These are phyloP conservation scores for Cebus imitator DNA, from an alignment of 2,113 vertebrate genomes.

Conservation along the genomic window DNA sequence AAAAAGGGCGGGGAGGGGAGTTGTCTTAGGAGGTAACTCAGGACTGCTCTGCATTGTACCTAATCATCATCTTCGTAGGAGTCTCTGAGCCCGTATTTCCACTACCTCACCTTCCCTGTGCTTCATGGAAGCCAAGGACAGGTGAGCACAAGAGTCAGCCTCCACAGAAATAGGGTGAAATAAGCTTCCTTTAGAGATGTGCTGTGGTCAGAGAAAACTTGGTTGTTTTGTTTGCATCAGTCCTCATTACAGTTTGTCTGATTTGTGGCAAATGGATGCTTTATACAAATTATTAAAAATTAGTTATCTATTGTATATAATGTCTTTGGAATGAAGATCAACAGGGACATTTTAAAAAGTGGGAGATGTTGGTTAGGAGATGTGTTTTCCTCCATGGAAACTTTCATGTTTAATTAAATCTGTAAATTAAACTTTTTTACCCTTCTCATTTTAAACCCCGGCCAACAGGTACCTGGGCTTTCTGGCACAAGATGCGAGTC, in stretches of 20 bases:
- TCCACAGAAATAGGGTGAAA: not conserved
- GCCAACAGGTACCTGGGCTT: conserved; percentile 49
- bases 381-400: conserved; percentile 40
- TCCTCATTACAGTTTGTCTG: conserved; percentile 7
- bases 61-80: not conserved
- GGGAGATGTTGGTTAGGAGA: not conserved
- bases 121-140: not conserved
- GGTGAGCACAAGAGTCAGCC: not conserved
- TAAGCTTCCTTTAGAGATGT: not conserved
- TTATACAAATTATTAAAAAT: conserved; percentile 1
- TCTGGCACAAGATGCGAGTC: conserved; percentile 34
- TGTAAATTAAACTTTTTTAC: conserved; percentile 63
- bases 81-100: not conserved
- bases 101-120: not conserved
- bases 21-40: not conserved
- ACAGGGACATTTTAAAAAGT: not conserved
- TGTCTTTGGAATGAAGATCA: not conserved
- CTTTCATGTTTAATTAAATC: conserved; percentile 73
- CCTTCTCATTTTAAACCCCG: conserved; percentile 52
- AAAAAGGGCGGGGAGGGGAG: not conserved
- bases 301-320: not conserved
- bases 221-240: not conserved
- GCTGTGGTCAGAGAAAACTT: not conserved
- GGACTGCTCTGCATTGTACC: not conserved
- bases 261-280: conserved; percentile 21